phyloP scores from a whole-genome alignment of 2,888 invertebrate species.

The Thysanoteuthis rhombus region DNA sequence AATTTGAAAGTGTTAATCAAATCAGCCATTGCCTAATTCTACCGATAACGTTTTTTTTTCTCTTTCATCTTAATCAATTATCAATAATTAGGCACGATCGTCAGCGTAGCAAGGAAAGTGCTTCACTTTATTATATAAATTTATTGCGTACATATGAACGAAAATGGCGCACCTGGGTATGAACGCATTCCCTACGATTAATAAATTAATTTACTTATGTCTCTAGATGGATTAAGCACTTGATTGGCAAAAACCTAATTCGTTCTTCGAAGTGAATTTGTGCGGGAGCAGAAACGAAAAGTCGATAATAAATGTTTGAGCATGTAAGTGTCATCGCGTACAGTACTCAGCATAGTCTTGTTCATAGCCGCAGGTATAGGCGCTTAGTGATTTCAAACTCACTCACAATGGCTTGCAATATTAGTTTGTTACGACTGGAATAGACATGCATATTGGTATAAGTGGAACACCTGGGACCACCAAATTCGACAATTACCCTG shows the following conservation, averaged over 20 bases:
- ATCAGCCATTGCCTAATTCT: neutral
- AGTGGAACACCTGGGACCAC: too few relatives aligned
- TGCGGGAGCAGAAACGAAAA: neutral
- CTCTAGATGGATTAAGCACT: too few relatives aligned
- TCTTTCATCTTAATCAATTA: neutral
- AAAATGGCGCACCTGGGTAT: neutral
- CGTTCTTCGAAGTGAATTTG: neutral
- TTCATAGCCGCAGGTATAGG: neutral
- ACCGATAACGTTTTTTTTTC: neutral
- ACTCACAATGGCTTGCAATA: too few relatives aligned
- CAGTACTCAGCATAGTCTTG: too few relatives aligned
- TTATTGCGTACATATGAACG: neutral
- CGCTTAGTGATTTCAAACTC: neutral
- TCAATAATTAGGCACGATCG: neutral
- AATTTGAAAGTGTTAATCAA: too few relatives aligned
- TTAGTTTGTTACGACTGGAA: too few relatives aligned
- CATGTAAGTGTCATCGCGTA: neutral
- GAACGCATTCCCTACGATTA: neutral
- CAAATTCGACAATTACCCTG: too few relatives aligned
- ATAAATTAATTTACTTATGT: neutral
- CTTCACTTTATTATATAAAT: neutral
- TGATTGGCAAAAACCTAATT: neutral
- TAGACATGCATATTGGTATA: too few relatives aligned
- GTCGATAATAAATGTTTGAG: neutral
- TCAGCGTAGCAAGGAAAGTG: neutral